Percentiles rank a stretch among this genome's conserved stretches.
phyloP scores from a whole-genome alignment of 2,797 vertebrate genomes.

The Lithobates pipiens region DNA sequence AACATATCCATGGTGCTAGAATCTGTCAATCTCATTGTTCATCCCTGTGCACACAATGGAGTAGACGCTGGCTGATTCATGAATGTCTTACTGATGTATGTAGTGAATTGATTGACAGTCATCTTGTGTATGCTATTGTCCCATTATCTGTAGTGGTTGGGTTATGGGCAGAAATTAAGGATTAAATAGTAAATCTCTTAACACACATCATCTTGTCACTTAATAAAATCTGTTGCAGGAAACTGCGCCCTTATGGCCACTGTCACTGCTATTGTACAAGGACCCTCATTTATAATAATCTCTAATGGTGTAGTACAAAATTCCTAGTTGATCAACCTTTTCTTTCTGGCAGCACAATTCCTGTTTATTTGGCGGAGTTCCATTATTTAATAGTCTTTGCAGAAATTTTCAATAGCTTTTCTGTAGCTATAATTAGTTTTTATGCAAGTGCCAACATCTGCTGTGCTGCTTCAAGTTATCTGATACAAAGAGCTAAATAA shows the following conservation, averaged over 20 bases:
- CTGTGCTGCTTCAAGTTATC: not conserved
- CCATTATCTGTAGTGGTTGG: not conserved
- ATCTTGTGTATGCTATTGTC: not conserved
- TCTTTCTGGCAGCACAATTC: conserved; percentile 8
- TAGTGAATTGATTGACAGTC: not conserved
- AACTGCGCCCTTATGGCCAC: not conserved
- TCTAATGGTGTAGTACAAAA: not conserved
- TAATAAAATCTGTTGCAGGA: not conserved
- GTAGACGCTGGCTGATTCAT: not conserved
- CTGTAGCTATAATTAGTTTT: conserved; percentile 34
- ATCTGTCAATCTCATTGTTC: too few relatives aligned
- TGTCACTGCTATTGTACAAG: not conserved
- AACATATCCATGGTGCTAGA: too few relatives aligned
- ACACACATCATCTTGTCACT: not conserved
- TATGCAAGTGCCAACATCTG: conserved; percentile 12
- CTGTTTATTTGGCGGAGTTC: conserved; percentile 26
- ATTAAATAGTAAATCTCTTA: not conserved
- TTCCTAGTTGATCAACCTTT: not conserved
- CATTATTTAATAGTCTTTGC: conserved; percentile 24
- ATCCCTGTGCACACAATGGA: too few relatives aligned
- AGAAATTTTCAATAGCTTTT: conserved; percentile 34
- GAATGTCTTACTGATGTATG: not conserved
- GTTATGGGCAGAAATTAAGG: not conserved
- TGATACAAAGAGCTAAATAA: conserved; percentile 39
- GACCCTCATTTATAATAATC: not conserved